Conservation (phyloP, 1,140 invertebrate genomes). For the Gonioctena quinquepunctata region DNA sequence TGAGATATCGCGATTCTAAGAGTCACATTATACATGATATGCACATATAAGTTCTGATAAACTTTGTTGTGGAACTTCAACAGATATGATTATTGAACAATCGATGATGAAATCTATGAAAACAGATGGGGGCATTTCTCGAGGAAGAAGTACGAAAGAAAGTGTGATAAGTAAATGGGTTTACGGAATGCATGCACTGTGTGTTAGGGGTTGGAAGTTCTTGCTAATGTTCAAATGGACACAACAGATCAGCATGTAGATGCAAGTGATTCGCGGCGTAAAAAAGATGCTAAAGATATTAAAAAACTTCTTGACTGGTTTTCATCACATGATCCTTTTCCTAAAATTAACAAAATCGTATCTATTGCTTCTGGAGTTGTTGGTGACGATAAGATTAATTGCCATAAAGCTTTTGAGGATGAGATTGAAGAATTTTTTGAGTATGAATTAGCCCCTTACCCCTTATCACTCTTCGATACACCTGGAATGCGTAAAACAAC, state of each 20-base stretch:
- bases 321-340: slow-evolving; percentile 6
- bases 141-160: slow-evolving; percentile 49
- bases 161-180: slow-evolving; percentile 53
- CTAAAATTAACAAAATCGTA: not conserved
- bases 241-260: slow-evolving; percentile 55
- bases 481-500: too few species aligned
- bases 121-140: slow-evolving; percentile 50
- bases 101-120: slow-evolving; percentile 53
- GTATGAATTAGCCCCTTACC: too few species aligned
- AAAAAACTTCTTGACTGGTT: slow-evolving; percentile 50
- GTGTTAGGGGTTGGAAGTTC: slow-evolving; percentile 46
- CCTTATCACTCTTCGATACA: too few species aligned
- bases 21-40: too few species aligned
- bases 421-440: too few species aligned
- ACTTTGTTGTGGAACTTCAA: slow-evolving; percentile 35
- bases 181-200: slow-evolving; percentile 40
- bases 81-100: slow-evolving; percentile 45
- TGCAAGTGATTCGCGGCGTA: slow-evolving; percentile 46
- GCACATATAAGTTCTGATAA: too few species aligned
- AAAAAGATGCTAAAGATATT: slow-evolving; percentile 49
- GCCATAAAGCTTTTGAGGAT: slow-evolving; percentile 12
- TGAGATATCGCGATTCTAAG: too few species aligned
- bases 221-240: slow-evolving; percentile 42
- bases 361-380: slow-evolving; percentile 12
- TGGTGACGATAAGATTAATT: slow-evolving; percentile 3